Evolutionary conservation across 30 jellyfish, hydroid and myxozoan genomes (phyloP).

Genomic region (Hydra vulgaris): DNA sequence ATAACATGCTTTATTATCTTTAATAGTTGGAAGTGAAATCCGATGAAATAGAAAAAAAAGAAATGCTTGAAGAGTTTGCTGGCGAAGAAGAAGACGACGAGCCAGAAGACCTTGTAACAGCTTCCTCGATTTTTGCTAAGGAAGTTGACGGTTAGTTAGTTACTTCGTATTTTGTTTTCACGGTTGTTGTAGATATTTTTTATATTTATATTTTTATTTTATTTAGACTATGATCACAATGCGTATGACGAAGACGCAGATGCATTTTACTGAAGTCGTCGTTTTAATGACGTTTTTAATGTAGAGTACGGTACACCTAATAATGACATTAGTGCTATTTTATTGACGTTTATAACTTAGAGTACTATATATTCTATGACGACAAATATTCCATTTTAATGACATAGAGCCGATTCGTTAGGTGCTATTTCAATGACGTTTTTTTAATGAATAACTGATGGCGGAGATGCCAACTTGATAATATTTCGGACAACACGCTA

Average conservation of each 20-base stretch:
- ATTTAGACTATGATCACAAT: conserved; percentile 23
- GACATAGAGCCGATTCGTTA: no score
- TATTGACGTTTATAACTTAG: no score
- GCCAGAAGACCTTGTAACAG: conserved; percentile 48
- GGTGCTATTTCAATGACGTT: no score
- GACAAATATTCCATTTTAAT: no score
- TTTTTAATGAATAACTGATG: no score
- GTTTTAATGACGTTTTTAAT: no score
- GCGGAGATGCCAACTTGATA: no score
- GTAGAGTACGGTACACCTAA: no score
- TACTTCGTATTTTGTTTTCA: background rate
- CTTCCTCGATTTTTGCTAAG: conserved; percentile 51
- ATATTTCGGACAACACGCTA: no score
- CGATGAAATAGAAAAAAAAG: conserved; percentile 4
- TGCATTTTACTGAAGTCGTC: conserved; percentile 13
- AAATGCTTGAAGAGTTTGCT: conserved; percentile 40
- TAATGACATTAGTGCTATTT: no score
- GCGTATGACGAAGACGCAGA: conserved; percentile 36
- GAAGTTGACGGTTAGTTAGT: conserved; percentile 55
- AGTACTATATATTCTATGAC: no score
- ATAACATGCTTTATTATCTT: background rate
- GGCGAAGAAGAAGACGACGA: conserved; percentile 45
- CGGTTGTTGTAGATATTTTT: background rate
- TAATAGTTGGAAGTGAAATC: background rate
- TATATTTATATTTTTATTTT: background rate